Base-by-base conservation (phyloP, 2,113 vertebrate genomes). In the Heterotilapia buettikoferi region DNA sequence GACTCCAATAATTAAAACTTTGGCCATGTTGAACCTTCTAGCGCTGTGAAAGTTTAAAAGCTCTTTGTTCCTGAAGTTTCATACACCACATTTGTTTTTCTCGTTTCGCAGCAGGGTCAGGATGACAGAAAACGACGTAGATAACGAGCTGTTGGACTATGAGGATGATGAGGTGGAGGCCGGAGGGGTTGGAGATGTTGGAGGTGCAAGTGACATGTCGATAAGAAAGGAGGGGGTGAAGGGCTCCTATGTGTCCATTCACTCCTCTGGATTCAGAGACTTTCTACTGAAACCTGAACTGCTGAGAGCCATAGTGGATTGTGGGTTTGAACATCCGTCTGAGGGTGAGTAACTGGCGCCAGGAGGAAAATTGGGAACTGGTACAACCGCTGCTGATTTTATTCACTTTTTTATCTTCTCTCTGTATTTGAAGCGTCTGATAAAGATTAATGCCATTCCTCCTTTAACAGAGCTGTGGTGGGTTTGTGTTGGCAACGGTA, bases 321-420 rank as follows among this genome's bases (percentile, higher is more conserved):
- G 97, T 83, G 97, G 97, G n/a, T 98, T 98, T 87, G 97, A 98
- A 80, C 97, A 98, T 91, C 97, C 97, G 0, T 98, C 97, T 26
- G 97, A 98, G 96, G 97, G 97, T 98, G 80, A 73, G 68, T 73
- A 73, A 43, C 21, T 73, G 68, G n/a, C 0, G 63, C 36, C 4
- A 68, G 1, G n/a, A 68, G 33, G 3, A 40, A 68, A 13, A 2
- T 0, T 21, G 38, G 11, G 33, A 66, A 38, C 59, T 33, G 16
- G 5, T 33, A 2, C 61, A 36, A n/a, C 31, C 56, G 14, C 26
- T 29, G 12, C 59, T 19, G 31, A 63, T 11, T 63, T 36, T 36
- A n/a, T 11, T 63, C 29, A 63, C 29, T 1, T 36, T 19, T 33
- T 21, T 68, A 40, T 40, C 36, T 68, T 68, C 33, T 36, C 29